Conservation (phyloP, 2,113 vertebrate species). For the Hiodon alosoides region DNA sequence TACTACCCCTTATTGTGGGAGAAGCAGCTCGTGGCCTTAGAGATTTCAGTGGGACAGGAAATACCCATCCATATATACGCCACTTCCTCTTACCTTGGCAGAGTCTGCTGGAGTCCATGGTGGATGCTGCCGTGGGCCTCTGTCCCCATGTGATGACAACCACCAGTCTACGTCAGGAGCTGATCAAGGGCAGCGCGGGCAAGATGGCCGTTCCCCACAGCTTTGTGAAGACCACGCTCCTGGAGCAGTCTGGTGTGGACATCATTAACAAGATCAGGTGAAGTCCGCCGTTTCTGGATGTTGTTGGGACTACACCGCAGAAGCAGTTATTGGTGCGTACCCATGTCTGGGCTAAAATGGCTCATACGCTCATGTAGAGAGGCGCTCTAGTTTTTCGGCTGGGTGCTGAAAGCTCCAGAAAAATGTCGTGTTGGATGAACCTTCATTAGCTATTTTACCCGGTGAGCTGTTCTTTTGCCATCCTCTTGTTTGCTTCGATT, state of each 20-base stretch:
- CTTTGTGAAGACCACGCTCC: constrained; percentile 83
- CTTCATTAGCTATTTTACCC: no score
- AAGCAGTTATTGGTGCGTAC: no score
- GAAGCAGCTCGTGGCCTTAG: no score
- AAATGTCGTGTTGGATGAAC: no score
- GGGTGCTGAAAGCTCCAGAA: background rate
- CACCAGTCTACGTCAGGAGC: constrained; percentile 70
- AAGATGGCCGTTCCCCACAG: constrained; percentile 77
- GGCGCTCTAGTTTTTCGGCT: background rate
- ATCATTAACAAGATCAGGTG: constrained; percentile 96
- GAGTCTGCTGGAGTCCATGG: constrained; percentile 82
- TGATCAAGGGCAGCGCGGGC: constrained; percentile 71
- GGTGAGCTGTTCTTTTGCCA: background rate
- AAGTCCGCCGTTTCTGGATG: background rate
- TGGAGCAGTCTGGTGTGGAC: constrained; percentile 90
- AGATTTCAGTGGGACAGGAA: no score
- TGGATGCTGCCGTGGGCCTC: constrained; percentile 82
- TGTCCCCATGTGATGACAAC: constrained; percentile 88
- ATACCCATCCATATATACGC: background rate
- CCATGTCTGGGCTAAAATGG: background rate
- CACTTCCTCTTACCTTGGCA: constrained; percentile 47
- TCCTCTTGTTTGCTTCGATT: background rate
- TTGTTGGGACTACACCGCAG: background rate
- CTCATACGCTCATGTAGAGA: background rate
- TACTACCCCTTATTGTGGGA: no score